Base-by-base conservation (phyloP, 2,797 vertebrate genomes). In the Spinibarbus caldwelli region DNA sequence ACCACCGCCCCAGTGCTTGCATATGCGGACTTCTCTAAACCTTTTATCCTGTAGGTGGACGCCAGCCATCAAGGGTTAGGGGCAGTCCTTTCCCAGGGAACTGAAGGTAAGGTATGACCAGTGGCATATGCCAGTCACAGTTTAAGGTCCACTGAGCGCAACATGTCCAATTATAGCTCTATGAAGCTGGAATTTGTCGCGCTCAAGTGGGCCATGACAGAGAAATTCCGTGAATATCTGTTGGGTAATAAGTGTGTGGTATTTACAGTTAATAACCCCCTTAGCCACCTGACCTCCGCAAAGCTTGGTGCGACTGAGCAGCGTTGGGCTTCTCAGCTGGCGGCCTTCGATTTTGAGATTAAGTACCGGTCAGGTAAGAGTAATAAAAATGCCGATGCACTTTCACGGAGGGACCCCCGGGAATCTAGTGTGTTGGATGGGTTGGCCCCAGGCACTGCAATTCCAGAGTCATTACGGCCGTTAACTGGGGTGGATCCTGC, bases 401-500 rank as follows among this genome's bases (percentile, higher is more conserved):
- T n/a, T 3, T 57, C 54, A n/a, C 3, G 23, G 9, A 5, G 4
- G 9, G 9, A 4, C 1, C 9, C 36, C 36, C 1, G 41, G 14
- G 36, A 70, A 19, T 17, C 12, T 0, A 3, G 54, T 57, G 23
- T 3, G 23, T n/a, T 57, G 23, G 7, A 47, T 57, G 23, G 54
- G 54, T 57, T 57, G 23, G 23, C 4, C 21, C 9, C 23, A 10
- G 54, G 52, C 8, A 23, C 21, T 9, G 21, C 6, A 9, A 54
- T 54, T 1, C 52, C 52, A 3, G 52, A 54, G 54, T 57, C 54
- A 1, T n/a, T n/a, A 7, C 3, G 3, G 23, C 21, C 3, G 2
- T 1, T n/a, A 8, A 21, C 17, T 10, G 7, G 3, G 8, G 1
- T 11, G 0, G 54, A n/a, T n/a, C 0, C 54, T 11, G 9, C 8